Conservation (phyloP, 2,888 invertebrate species). For the Cenopis cana region DNA sequence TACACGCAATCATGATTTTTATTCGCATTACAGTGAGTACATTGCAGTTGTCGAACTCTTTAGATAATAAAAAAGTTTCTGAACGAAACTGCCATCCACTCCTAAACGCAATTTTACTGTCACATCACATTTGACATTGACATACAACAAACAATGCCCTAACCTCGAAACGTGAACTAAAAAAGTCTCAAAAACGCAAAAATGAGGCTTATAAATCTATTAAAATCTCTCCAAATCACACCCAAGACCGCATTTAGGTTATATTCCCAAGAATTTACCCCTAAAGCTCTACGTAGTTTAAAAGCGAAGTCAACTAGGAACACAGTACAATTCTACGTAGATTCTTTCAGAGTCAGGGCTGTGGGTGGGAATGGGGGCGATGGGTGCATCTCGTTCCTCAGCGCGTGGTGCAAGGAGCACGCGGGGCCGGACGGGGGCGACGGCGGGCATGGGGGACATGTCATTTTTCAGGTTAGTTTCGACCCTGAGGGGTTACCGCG, state of each 20-base stretch:
- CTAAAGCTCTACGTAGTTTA: constrained; percentile 72
- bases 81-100: not conserved
- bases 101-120: constrained; percentile 6
- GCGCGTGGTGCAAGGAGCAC: constrained; percentile 91
- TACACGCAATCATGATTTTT: too few species aligned
- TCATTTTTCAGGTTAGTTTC: constrained; percentile 87
- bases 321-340: constrained; percentile 87
- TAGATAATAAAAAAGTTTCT: not conserved
- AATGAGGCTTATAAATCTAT: constrained; percentile 39
- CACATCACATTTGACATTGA: constrained; percentile 11
- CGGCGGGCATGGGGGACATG: constrained; percentile 98
- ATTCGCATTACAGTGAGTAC: not conserved
- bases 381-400: constrained; percentile 95
- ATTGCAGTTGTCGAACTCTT: not conserved
- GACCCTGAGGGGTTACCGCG: too few species aligned
- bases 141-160: constrained; percentile 26
- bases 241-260: constrained; percentile 48
- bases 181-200: constrained; percentile 1
- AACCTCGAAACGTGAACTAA: constrained; percentile 27
- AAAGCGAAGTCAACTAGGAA: constrained; percentile 72
- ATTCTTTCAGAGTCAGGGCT: constrained; percentile 87
- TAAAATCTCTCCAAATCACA: constrained; percentile 37
- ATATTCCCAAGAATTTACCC: constrained; percentile 62
- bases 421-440: constrained; percentile 99
- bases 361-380: constrained; percentile 96